These are phyloP conservation scores for Rhamnusium bicolor DNA, from an alignment of 2,888 invertebrate genomes.

Conservation along the genomic window DNA sequence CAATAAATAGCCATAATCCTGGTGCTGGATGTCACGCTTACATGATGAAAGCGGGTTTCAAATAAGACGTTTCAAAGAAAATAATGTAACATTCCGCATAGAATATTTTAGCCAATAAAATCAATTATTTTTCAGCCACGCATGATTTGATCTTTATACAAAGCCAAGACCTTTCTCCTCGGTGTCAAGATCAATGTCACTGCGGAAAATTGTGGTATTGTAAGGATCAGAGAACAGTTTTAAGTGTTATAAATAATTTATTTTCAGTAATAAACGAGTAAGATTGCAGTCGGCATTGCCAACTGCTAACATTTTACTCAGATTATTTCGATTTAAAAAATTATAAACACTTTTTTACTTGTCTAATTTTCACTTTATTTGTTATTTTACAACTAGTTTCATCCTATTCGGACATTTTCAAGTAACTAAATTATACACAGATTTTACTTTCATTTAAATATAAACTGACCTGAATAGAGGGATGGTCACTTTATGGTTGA, in stretches of 20 bases:
- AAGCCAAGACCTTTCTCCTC: not conserved
- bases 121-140: slow-evolving; percentile 18
- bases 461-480: too few relatives aligned
- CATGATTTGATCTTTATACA: slow-evolving; percentile 20
- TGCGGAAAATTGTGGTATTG: not conserved
- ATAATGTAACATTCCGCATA: not conserved
- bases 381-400: too few relatives aligned
- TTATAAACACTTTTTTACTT: too few relatives aligned
- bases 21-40: slow-evolving; percentile 16
- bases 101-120: slow-evolving; percentile 20
- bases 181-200: slow-evolving; percentile 9
- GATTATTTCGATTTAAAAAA: too few relatives aligned
- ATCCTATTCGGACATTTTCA: too few relatives aligned
- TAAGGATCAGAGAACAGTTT: not conserved
- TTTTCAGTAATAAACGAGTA: too few relatives aligned
- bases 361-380: too few relatives aligned
- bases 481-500: too few relatives aligned
- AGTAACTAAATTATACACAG: too few relatives aligned
- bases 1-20: slow-evolving; percentile 15
- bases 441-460: too few relatives aligned
- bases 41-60: slow-evolving; percentile 8
- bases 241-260: not conserved
- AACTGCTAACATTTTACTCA: too few relatives aligned
- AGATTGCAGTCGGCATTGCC: too few relatives aligned
- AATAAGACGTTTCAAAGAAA: slow-evolving; percentile 20